Evolutionary conservation across 2,797 vertebrate species (phyloP), one percentile per base, ranked within the genome.

Genomic region (Silurus lanzhouensis): DNA sequence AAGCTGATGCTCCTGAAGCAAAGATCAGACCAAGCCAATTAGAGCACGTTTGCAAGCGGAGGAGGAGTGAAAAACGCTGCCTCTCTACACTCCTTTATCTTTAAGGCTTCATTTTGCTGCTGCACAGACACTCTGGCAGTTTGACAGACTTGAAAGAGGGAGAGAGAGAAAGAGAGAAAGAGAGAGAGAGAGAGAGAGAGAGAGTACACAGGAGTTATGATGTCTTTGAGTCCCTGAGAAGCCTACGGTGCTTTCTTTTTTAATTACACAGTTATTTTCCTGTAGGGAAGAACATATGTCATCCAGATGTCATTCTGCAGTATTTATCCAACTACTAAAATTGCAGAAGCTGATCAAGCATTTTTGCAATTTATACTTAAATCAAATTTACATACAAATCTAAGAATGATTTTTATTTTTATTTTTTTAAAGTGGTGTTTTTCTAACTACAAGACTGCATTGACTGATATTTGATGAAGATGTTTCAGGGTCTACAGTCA

Each of bases 241-340:
- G 74, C 55, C 74, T 58, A 31, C 25, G 9, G 55, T 58, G 52
- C 10, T 6, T 74, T 74, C 46, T 74, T 58, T 76, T 76, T 76
- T 76, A 61, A 78, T 61, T 20, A 6, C 48, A n/a, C 52, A 19
- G 38, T 44, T 68, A 79, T 70, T 79, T 78, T 19, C 46, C 75
- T 5, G 19, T 77, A 79, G 76, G 57, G 66, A 70, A 84, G 31
- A 84, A 46, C 83, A 79, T 68, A 78, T 70, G 75, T 7, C 52
- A 31, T 84, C 66, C 66, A 80, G 74, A 78, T 75, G 71, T 63
- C 58, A 44, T 17, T n/a, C 31, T 79, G 13, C 31, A 78, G 76
- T 78, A 78, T 38, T 20, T 78, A n/a, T 63, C 19, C 10, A 79
- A 79, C 31, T 79, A 31, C 20, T 20, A 46, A 13, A 44, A n/a